phyloP scores from a whole-genome alignment of 2,113 vertebrate species.

The Formicarius rufipectus region DNA sequence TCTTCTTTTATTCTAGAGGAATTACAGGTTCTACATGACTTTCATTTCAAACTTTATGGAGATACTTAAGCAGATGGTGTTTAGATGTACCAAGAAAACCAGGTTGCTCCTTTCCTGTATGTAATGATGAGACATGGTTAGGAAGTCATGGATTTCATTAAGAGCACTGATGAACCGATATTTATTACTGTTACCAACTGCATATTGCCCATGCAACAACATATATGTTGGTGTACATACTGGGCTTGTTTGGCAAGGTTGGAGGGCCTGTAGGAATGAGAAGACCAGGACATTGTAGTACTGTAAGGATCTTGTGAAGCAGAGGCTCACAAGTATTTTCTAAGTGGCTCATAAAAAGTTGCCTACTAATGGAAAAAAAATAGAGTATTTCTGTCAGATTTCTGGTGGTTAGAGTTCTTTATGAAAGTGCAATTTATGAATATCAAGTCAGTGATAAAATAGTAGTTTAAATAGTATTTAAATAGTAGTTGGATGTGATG shows the following conservation, averaged over 20 bases:
- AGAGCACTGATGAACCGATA: not conserved
- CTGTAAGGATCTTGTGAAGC: not conserved
- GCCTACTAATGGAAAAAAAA: not conserved
- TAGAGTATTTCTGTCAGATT: not conserved
- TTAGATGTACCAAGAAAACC: not conserved
- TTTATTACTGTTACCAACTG: not conserved
- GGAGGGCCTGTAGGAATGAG: not conserved
- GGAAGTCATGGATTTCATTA: not conserved
- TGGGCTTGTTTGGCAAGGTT: not conserved
- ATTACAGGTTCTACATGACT: not conserved
- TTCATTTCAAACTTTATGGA: not conserved
- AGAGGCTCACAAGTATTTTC: not conserved
- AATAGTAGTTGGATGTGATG: not conserved
- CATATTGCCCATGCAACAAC: fast-evolving
- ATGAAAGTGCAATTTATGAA: not conserved
- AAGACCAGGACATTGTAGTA: not conserved
- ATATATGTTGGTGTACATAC: not conserved
- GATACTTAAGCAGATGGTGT: not conserved
- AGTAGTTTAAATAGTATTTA: not conserved
- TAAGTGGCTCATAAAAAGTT: not conserved
- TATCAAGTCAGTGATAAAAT: not conserved
- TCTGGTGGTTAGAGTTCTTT: not conserved
- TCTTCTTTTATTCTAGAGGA: not conserved
- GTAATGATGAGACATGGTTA: not conserved
- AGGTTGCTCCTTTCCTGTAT: not conserved